Evolutionary conservation across 2,797 vertebrate species (phyloP).

Genomic region (Loris lydekkerianus): DNA sequence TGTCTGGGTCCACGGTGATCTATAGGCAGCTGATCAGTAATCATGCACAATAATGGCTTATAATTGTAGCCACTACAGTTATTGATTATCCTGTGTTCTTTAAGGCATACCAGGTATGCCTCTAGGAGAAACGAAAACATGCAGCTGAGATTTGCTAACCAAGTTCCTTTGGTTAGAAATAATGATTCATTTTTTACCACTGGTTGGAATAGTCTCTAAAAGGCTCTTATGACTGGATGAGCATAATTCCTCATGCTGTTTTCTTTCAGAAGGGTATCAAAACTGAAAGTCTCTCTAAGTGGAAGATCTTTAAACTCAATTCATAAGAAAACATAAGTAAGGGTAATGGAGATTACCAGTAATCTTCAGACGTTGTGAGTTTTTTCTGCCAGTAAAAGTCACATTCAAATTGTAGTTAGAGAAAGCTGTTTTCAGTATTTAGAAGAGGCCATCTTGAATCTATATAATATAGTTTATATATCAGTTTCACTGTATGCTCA

Average conservation of each 20-base stretch:
- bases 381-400: conserved; percentile 67
- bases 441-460: conserved; percentile 65
- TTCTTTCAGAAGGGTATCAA: conserved; percentile 68
- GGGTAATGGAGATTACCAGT: conserved; percentile 23
- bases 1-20: conserved; percentile 61
- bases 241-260: conserved; percentile 65
- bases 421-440: conserved; percentile 60
- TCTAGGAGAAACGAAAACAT: background rate
- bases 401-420: conserved; percentile 71
- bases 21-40: conserved; percentile 73
- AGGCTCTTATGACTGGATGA: conserved; percentile 70
- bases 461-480: background rate
- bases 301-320: conserved; percentile 66
- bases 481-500: conserved; percentile 46
- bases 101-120: conserved; percentile 74
- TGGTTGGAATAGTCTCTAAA: conserved; percentile 75
- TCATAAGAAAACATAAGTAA: conserved; percentile 67
- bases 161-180: conserved; percentile 74
- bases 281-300: conserved; percentile 71
- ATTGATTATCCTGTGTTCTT: conserved; percentile 76
- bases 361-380: background rate
- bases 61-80: conserved; percentile 71
- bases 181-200: conserved; percentile 64
- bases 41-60: conserved; percentile 75
- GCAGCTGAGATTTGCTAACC: conserved; percentile 77